phyloP scores from a whole-genome alignment of 2,888 invertebrate genomes.

The Smittia sp. region DNA sequence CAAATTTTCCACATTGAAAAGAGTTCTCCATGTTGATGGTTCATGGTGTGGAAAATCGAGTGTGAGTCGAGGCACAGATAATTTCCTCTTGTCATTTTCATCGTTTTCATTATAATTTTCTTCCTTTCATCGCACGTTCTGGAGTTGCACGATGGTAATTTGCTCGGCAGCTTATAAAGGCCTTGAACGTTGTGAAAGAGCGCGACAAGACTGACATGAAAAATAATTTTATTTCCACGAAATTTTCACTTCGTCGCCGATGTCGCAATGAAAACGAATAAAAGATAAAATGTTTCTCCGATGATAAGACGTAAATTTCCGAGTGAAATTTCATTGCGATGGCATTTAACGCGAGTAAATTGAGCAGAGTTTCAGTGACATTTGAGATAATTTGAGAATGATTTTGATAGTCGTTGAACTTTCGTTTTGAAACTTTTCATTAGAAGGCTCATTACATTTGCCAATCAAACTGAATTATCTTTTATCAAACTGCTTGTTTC shows the following conservation, averaged over 20 bases:
- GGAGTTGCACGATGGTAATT: neutral
- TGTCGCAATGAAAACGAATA: neutral
- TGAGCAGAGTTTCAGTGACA: too few species aligned
- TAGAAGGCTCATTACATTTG: too few species aligned
- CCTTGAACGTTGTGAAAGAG: neutral
- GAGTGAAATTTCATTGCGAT: neutral
- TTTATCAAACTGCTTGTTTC: too few species aligned
- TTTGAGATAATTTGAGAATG: too few species aligned
- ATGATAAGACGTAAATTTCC: neutral
- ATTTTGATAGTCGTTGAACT: too few species aligned
- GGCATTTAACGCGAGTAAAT: too few species aligned
- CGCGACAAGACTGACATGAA: slow-evolving; percentile 3
- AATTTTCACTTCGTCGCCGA: neutral
- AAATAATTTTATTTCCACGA: neutral
- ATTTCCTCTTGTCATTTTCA: slow-evolving; percentile 27
- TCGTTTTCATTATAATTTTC: slow-evolving; percentile 19
- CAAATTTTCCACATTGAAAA: slow-evolving; percentile 18
- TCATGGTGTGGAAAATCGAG: slow-evolving; percentile 21
- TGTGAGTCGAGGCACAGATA: slow-evolving; percentile 10
- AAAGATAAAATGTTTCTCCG: neutral
- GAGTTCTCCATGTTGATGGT: slow-evolving; percentile 7
- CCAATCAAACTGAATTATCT: too few species aligned
- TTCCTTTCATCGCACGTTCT: neutral
- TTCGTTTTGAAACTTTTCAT: too few species aligned
- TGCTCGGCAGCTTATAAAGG: too few species aligned